Evolutionary conservation across 1,140 invertebrate genomes (phyloP).

Genomic region (Aphidius gifuensis): DNA sequence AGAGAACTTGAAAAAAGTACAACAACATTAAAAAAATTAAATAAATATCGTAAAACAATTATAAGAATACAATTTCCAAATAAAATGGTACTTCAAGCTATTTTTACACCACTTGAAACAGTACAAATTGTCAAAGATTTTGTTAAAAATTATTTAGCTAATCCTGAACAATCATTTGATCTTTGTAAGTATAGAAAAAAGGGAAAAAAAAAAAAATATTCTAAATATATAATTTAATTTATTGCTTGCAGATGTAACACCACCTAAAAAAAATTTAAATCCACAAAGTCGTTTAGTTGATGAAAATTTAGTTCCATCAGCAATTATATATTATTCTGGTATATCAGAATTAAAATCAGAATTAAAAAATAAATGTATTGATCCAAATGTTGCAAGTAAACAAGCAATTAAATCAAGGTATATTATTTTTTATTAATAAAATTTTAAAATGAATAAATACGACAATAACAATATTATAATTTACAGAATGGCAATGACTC

Average conservation of each 20-base stretch:
- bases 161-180: slow-evolving; percentile 64
- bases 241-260: slow-evolving; percentile 65
- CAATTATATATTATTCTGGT: slow-evolving; percentile 67
- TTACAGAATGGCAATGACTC: slow-evolving; percentile 25
- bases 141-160: slow-evolving; percentile 64
- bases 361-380: slow-evolving; percentile 51
- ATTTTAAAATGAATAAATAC: slow-evolving; percentile 1
- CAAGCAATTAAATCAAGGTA: slow-evolving; percentile 53
- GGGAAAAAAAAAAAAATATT: slow-evolving; percentile 10
- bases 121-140: slow-evolving; percentile 67
- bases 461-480: slow-evolving; percentile 20
- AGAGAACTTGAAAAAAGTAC: slow-evolving; percentile 63
- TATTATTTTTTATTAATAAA: slow-evolving; percentile 17
- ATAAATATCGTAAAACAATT: slow-evolving; percentile 69
- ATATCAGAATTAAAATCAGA: slow-evolving; percentile 48
- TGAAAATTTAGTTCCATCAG: slow-evolving; percentile 70
- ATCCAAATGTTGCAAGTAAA: slow-evolving; percentile 47
- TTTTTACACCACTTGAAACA: slow-evolving; percentile 70
- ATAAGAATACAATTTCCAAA: slow-evolving; percentile 81
- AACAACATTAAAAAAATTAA: slow-evolving; percentile 58
- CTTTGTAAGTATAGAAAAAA: slow-evolving; percentile 64
- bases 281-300: slow-evolving; percentile 61
- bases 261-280: slow-evolving; percentile 67
- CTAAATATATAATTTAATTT: slow-evolving; percentile 22
- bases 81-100: slow-evolving; percentile 73